Base-by-base conservation (phyloP, 1,140 invertebrate genomes). In the Ostrea edulis region DNA sequence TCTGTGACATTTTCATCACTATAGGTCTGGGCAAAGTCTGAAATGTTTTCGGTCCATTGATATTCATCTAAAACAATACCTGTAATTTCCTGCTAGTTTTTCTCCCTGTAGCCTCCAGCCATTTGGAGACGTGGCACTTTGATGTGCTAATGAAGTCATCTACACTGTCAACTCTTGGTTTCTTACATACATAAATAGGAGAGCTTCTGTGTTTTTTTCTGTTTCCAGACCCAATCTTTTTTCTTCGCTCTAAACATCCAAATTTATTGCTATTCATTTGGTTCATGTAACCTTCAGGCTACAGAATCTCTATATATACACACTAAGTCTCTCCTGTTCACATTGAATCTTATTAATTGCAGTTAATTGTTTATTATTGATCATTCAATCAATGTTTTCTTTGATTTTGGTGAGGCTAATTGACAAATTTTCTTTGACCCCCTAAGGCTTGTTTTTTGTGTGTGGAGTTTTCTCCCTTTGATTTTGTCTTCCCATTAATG, bases 281-380 rank as follows among this genome's bases (percentile, higher is more conserved):
- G n/a, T 29, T 71, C 25, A 71, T 71, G 22, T 71, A 71, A 29
- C 22, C 68, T 71, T 71, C 22, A 71, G 68, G 68, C 68, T 11
- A 29, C 22, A 12, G 12, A n/a, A n/a, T 35, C 68, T 71, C 29
- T 71, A 71, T 71, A 29, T 71, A 71, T 2, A 25, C 68, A 71
- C 55, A 25, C 25, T 71, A 9, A 71, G 9, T 71, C 29, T 71
- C 68, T 58, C 68, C 68, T 71, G 12, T 29, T 35, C n/a, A 29
- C 29, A 25, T 25, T 71, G 29, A 71, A 71, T 71, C 22, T 71
- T n/a, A 71, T 71, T 71, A 71, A 71, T 71, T 71, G 68, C 22
- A 71, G 68, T 71, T 71, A 71, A 71, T 71, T 71, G 68, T 71
- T 71, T 71, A 25, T 71, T 71, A 71, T 71, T 71, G 68, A 71